Evolutionary conservation across 2,113 vertebrate species (phyloP), one percentile per base, ranked within the genome.

Genomic region (Campylorhamphus procurvoides): DNA sequence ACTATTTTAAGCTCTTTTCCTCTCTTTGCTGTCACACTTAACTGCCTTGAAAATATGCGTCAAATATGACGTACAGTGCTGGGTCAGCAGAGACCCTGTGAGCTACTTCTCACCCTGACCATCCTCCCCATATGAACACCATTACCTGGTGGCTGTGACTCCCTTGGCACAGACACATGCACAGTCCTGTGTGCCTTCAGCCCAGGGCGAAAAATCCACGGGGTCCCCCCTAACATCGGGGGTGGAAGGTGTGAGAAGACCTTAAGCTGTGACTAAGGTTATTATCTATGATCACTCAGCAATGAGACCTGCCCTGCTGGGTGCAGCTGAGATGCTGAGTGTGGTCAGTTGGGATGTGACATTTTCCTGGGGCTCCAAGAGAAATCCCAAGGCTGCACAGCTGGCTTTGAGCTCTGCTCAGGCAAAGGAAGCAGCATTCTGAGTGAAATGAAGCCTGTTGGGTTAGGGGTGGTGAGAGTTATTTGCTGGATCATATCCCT

Each of bases 201-300:
- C 24, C 55, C 25, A 0, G 0, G 8, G 10, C 5, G 33, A 59
- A 0, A 0, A 53, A 68, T 20, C 31, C 1, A 0, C 18, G 71
- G 50, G 13, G 29, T 83, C 7, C 10, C 19, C 14, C 22, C 62
- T 22, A 46, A 46, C 4, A 31, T 2, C 4, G 4, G 3, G 5
- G 29, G 31, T n/a, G 33, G 55, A 16, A 24, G 12, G 9, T 24
- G 29, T 53, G 25, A 50, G 37, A 42, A 86, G n/a, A 63, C 27
- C 18, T 79, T 72, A 55, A 85, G 2, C 39, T 64, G 35, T 50
- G 49, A 23, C 47, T 44, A 10, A 58, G 20, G 31, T 83, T 52
- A 46, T 83, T 52, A 46, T 69, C 73, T 7, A 0, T 46, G 37
- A 56, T 50, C 58, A 33, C 53, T 86, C 42, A 6, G 63, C 73